Conservation (phyloP, 2,888 invertebrate genomes). For the Sinodicranocentrus sp. region DNA sequence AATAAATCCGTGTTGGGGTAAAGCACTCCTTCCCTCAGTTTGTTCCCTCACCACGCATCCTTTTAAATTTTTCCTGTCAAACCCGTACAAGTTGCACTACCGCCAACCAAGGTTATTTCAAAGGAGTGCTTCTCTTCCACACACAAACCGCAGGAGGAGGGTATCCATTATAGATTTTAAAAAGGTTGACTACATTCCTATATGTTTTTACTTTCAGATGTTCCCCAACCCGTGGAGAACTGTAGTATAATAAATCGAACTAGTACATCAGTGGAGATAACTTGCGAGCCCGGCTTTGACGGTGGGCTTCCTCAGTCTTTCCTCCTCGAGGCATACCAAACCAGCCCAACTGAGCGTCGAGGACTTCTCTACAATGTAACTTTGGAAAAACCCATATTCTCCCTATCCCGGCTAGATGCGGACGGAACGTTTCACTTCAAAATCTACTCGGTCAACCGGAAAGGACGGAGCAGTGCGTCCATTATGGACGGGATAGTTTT, state of each 20-base stretch:
- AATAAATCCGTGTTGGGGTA: slow-evolving; percentile 27
- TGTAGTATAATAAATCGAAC: slow-evolving; percentile 92
- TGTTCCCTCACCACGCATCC: slow-evolving; percentile 44
- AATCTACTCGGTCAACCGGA: slow-evolving; percentile 89
- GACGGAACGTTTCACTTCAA: slow-evolving; percentile 88
- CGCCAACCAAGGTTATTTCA: no score
- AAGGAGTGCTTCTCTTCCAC: no score
- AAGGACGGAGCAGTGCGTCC: slow-evolving; percentile 87
- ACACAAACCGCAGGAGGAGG: no score
- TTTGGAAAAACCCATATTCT: slow-evolving; percentile 84
- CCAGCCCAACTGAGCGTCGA: slow-evolving; percentile 71
- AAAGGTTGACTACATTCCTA: no score
- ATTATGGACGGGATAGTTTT: slow-evolving; percentile 88
- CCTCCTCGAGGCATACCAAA: slow-evolving; percentile 83
- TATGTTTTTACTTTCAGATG: slow-evolving; percentile 83
- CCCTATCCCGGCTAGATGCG: slow-evolving; percentile 87
- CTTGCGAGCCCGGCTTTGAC: slow-evolving; percentile 91
- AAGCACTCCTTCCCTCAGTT: slow-evolving; percentile 12
- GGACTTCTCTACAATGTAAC: slow-evolving; percentile 82
- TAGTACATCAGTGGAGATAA: slow-evolving; percentile 88
- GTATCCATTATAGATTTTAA: no score
- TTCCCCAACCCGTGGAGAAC: slow-evolving; percentile 91
- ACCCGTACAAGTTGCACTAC: no score
- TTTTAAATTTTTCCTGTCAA: slow-evolving; percentile 54
- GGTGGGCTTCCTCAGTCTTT: slow-evolving; percentile 93